phyloP scores from a whole-genome alignment of 2,113 vertebrate species.

The Ariopsis seemanni region DNA sequence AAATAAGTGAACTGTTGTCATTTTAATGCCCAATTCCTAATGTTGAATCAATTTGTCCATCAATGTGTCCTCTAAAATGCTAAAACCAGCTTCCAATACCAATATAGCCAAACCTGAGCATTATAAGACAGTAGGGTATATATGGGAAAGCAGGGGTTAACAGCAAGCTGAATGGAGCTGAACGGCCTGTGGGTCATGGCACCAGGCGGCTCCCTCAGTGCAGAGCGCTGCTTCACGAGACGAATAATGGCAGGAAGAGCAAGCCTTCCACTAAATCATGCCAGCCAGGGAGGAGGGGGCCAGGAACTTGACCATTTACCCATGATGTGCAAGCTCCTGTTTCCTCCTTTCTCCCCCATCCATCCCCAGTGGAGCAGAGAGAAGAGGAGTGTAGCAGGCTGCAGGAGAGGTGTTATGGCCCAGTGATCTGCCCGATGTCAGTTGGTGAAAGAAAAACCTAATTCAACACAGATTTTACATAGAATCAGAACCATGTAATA shows the following conservation, averaged over 20 bases:
- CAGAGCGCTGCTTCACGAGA: constrained; percentile 67
- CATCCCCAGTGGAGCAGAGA: constrained; percentile 35
- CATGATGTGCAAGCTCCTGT: constrained; percentile 64
- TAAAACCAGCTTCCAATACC: background rate
- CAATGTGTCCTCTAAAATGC: background rate
- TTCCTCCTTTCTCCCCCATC: constrained; percentile 57
- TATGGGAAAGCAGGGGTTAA: constrained; percentile 58
- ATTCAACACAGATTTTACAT: constrained; percentile 27
- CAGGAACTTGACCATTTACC: constrained; percentile 70
- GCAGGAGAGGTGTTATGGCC: constrained; percentile 47
- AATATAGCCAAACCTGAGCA: background rate
- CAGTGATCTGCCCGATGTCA: constrained; percentile 61
- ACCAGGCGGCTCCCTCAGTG: constrained; percentile 51
- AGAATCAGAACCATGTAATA: background rate
- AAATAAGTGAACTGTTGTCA: background rate
- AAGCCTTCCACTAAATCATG: constrained; percentile 69
- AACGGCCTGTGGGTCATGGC: constrained; percentile 62
- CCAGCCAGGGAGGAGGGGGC: constrained; percentile 62
- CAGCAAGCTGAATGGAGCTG: constrained; percentile 51
- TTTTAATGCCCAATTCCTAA: background rate
- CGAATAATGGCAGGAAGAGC: constrained; percentile 74
- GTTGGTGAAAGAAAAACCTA: constrained; percentile 21
- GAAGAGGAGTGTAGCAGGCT: constrained; percentile 9
- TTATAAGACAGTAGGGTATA: constrained; percentile 39
- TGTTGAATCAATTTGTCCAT: background rate